A percentile compares a stretch with the other conserved stretches of the same genome.
Conservation (phyloP, 2,797 vertebrate genomes). For the Falco columbarius region DNA sequence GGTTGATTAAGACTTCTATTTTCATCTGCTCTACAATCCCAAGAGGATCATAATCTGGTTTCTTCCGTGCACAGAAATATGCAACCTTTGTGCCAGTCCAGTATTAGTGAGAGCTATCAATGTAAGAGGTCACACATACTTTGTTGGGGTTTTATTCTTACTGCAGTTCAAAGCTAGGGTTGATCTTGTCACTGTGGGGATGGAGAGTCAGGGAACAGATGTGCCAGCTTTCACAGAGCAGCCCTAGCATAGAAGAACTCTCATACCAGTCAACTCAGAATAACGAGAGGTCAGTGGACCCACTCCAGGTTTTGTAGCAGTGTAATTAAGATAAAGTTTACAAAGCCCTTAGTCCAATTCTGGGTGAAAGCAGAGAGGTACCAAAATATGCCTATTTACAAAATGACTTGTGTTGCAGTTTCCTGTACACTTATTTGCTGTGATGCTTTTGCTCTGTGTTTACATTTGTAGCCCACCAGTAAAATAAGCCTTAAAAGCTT, state of each 20-base stretch:
- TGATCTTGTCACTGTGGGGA: not conserved
- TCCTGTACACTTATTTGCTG: not conserved
- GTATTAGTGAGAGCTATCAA: not conserved
- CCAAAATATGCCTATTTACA: not conserved
- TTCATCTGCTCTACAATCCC: not conserved
- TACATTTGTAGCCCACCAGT: not conserved
- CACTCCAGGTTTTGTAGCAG: not conserved
- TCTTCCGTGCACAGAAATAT: not conserved
- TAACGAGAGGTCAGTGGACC: not conserved
- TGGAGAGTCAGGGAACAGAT: not conserved
- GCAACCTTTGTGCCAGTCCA: not conserved
- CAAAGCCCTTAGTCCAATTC: not conserved
- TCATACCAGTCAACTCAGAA: not conserved
- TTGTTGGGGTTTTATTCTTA: not conserved
- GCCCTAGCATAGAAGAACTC: not conserved
- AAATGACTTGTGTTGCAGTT: not conserved
- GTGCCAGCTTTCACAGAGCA: not conserved
- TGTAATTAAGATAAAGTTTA: not conserved
- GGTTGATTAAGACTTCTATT: slow-evolving; percentile 10
- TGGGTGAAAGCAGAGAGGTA: not conserved
- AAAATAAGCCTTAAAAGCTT: slow-evolving; percentile 40
- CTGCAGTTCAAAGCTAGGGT: not conserved
- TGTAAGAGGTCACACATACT: not conserved
- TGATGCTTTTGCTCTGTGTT: not conserved
- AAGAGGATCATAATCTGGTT: not conserved